Evolutionary conservation across 2,888 invertebrate genomes (phyloP).

Genomic region (Drosophila percnosoma): DNA sequence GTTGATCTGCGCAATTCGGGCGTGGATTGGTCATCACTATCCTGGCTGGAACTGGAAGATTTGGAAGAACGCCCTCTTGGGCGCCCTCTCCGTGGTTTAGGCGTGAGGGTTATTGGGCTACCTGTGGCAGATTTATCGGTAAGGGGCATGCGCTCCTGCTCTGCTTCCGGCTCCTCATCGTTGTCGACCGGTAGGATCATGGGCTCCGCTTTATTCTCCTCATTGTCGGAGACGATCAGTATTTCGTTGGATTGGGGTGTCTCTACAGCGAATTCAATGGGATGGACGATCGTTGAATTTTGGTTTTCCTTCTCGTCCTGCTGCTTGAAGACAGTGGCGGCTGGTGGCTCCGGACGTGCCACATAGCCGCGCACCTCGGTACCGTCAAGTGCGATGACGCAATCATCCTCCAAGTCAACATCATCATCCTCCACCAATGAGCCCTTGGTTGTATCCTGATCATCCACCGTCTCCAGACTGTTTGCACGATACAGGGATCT

Average conservation of each 20-base stretch:
- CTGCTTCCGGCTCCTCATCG: not conserved
- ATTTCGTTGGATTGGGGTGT: not conserved
- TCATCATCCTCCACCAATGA: slow-evolving; percentile 62
- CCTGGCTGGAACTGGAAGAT: not conserved
- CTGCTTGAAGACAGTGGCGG: slow-evolving; percentile 53
- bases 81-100: not conserved
- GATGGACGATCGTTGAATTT: not conserved
- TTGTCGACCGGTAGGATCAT: not conserved
- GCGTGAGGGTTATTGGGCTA: not conserved
- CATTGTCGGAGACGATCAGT: not conserved
- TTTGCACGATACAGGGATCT: slow-evolving; percentile 61
- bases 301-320: slow-evolving; percentile 5
- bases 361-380: slow-evolving; percentile 67
- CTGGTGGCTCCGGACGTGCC: slow-evolving; percentile 37
- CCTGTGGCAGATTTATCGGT: not conserved
- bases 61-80: not conserved
- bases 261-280: not conserved
- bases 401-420: slow-evolving; percentile 60
- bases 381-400: slow-evolving; percentile 68
- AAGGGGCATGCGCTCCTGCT: not conserved
- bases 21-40: not conserved
- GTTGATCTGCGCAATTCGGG: not conserved
- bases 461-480: slow-evolving; percentile 67
- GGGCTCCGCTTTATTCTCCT: not conserved
- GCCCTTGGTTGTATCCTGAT: slow-evolving; percentile 67